Conservation (phyloP, 2,113 vertebrate genomes). For the Pseudopodoces humilis region DNA sequence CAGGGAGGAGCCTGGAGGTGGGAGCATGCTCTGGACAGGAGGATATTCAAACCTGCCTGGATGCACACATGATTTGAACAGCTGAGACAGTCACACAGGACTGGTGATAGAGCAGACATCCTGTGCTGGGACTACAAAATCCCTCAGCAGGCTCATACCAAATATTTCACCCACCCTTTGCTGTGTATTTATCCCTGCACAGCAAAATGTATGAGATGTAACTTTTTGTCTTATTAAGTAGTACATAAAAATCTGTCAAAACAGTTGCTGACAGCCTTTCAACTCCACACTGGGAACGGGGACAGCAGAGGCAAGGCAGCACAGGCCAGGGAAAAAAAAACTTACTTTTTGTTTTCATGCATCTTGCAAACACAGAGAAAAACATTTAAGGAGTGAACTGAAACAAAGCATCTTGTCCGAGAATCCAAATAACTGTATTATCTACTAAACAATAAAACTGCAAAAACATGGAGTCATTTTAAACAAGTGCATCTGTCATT, state of each 20-base stretch:
- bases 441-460: not conserved
- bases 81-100: not conserved
- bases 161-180: not conserved
- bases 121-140: not conserved
- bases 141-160: not conserved
- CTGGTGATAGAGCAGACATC: not conserved
- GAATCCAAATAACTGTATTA: not conserved
- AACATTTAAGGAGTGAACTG: not conserved
- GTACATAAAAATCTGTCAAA: not conserved
- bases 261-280: not conserved
- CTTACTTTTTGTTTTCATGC: not conserved
- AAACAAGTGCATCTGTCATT: not conserved
- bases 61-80: not conserved
- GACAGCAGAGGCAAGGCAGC: not conserved
- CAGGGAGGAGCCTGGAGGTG: not conserved
- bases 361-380: not conserved
- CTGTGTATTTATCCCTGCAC: not conserved
- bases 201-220: not conserved
- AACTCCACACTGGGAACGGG: not conserved
- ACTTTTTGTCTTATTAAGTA: not conserved
- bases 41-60: not conserved
- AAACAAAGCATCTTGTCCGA: not conserved
- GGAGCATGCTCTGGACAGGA: not conserved
- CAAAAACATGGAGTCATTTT: not conserved
- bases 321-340: not conserved